A percentile compares a stretch with the other conserved stretches of the same genome.
phyloP scores from a whole-genome alignment of 2,888 invertebrate species.

The Tenthredo amoena region DNA sequence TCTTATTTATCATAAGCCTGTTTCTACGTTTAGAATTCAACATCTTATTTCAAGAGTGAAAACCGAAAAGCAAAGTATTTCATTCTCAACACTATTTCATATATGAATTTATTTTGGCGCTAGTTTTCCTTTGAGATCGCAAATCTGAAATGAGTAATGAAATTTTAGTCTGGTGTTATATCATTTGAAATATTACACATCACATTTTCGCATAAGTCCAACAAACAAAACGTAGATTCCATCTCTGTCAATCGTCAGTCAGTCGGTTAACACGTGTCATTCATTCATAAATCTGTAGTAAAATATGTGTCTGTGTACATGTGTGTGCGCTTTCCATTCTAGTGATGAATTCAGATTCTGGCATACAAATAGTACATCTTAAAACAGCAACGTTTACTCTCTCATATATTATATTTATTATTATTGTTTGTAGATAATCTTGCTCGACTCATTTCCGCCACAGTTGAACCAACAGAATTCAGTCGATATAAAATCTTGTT shows the following conservation, averaged over 20 bases:
- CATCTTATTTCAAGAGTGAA: background rate
- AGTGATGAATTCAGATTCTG: conserved; percentile 46
- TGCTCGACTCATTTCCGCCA: background rate
- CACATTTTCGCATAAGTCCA: conserved; percentile 12
- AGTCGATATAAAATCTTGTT: conserved; percentile 13
- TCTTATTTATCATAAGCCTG: background rate
- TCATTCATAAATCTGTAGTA: conserved; percentile 38
- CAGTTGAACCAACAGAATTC: conserved; percentile 25
- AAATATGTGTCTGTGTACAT: background rate
- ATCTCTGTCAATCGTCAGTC: conserved; percentile 45
- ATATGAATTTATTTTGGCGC: background rate
- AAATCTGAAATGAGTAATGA: background rate
- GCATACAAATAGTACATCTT: conserved; percentile 13
- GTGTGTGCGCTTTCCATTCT: conserved; percentile 31
- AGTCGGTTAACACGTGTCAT: conserved; percentile 29
- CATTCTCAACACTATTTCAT: background rate
- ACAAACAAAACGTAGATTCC: conserved; percentile 40
- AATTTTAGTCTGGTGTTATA: background rate
- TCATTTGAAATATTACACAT: conserved; percentile 31
- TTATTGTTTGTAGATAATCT: conserved; percentile 29
- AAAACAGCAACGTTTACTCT: background rate
- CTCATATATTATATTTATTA: background rate
- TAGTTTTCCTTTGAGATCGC: background rate
- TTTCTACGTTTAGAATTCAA: background rate
- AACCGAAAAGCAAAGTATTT: background rate